Base-by-base conservation (phyloP, 2,797 vertebrate genomes). In the Enteromius argenteus region DNA sequence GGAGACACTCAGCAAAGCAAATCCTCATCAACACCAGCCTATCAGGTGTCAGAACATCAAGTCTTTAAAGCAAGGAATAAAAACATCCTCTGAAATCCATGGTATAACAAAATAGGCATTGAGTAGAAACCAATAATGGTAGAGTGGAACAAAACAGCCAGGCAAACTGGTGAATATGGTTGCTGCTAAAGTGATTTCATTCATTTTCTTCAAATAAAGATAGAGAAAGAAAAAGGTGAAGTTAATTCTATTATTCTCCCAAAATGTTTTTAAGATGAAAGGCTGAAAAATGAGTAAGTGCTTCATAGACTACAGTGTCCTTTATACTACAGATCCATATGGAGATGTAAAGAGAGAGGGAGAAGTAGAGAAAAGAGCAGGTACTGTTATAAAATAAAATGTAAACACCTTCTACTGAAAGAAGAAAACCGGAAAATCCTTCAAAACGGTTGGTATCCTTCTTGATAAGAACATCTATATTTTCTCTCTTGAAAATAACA, bases 401-500 rank as follows among this genome's bases (percentile, higher is more conserved):
- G 23, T 8, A 66, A 75, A 27, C 4, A 15, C 39, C 21, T 74
- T 49, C 17, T 37, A 27, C 19, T 19, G 51, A 71, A 19, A 76
- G 35, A 75, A 66, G 21, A 71, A 42, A 73, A 62, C 39, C 49
- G 3, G 11, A 51, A 51, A 53, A 71, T 71, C 49, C 77, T 79
- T 77, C 64, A 77, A 77, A 77, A n/a, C 10, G 0, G 1, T 32
- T 68, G 7, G 30, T 56, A 67, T 67, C 23, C 39, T 51, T 64
- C 71, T 35, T 30, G 71, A 74, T 64, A 27, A 74, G 56, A 82
- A 62, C 71, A 74, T 37, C 15, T 66, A 66, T 75, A 21, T 82
- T 39, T 87, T 89, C 85, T 89, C 79, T 87, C 51, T 60, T 13
- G 23, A 68, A 84, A 87, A 81, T 74, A 89, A 90, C 88, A 90